phyloP scores from a whole-genome alignment of 2,888 invertebrate species.

The Trileptium ribeirensis region DNA sequence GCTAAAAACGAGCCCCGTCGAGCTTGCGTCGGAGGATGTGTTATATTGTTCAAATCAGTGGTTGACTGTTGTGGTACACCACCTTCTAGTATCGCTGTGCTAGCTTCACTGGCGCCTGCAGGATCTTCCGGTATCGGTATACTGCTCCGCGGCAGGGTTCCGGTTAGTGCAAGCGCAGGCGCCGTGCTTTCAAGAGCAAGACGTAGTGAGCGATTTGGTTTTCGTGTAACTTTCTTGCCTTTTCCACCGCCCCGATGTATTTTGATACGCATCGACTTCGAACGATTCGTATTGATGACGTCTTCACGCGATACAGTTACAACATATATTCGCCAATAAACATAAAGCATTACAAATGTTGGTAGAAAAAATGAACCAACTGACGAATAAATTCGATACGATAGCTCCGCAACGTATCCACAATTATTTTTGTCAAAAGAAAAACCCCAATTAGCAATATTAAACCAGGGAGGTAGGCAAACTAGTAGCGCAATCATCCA shows the following conservation, averaged over 20 bases:
- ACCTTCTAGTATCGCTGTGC: no score
- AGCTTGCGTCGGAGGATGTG: no score
- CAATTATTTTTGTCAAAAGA: slow-evolving; percentile 33
- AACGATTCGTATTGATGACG: slow-evolving; percentile 6
- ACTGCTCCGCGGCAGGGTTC: neutral
- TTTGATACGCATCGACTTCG: neutral
- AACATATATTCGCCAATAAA: slow-evolving; percentile 51
- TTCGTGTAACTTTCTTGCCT: no score
- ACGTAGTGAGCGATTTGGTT: neutral
- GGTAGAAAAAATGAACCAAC: slow-evolving; percentile 55
- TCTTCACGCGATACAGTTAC: slow-evolving; percentile 42
- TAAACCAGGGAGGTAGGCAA: slow-evolving; percentile 50
- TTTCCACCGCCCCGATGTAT: slow-evolving; percentile 7
- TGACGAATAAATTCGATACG: slow-evolving; percentile 54
- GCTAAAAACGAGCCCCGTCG: no score
- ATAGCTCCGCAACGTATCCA: slow-evolving; percentile 45
- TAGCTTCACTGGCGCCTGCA: no score
- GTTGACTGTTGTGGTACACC: no score
- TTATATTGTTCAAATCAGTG: no score
- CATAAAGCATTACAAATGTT: slow-evolving; percentile 52
- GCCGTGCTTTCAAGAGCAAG: neutral
- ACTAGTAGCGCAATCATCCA: slow-evolving; percentile 50
- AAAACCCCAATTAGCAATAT: slow-evolving; percentile 44
- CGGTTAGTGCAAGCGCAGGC: neutral
- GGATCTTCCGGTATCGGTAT: neutral